Evolutionary conservation across 2,888 invertebrate species (phyloP).

Genomic region (Cordylochernes scorpioides): DNA sequence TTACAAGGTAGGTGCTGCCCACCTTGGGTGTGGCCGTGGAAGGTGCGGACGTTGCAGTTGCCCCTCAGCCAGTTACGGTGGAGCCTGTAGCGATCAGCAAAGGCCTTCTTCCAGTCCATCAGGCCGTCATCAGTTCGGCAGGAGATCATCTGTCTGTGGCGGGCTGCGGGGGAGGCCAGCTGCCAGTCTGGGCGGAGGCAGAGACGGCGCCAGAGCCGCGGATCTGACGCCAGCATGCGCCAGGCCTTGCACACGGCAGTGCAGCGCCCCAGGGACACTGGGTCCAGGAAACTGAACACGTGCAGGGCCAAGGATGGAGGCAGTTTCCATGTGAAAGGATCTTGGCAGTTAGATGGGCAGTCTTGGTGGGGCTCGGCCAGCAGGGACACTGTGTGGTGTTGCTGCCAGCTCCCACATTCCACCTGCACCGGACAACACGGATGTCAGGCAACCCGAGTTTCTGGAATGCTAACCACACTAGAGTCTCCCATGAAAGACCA

Average conservation of each 20-base stretch:
- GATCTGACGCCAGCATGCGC: conserved; percentile 21
- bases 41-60: conserved; percentile 27
- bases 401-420: conserved; percentile 23
- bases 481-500: too few relatives aligned
- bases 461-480: too few relatives aligned
- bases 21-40: conserved; percentile 28
- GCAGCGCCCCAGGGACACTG: conserved; percentile 21
- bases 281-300: conserved; percentile 24
- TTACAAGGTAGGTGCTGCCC: too few relatives aligned
- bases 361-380: conserved; percentile 21
- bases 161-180: conserved; percentile 21
- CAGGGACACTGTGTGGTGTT: conserved; percentile 23
- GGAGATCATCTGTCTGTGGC: conserved; percentile 22
- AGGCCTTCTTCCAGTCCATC: conserved; percentile 26
- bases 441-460: too few relatives aligned
- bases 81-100: conserved; percentile 25
- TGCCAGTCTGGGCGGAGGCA: conserved; percentile 23
- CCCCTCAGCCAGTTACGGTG: conserved; percentile 27
- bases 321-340: conserved; percentile 23
- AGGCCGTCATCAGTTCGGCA: conserved; percentile 19
- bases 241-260: conserved; percentile 21
- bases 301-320: conserved; percentile 21
- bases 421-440: too few relatives aligned
- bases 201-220: conserved; percentile 23
- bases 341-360: conserved; percentile 25